Percentiles rank a stretch among this genome's conserved stretches.
phyloP scores from a whole-genome alignment of 2,888 invertebrate genomes.

The Harpagoxenus sublaevis region DNA sequence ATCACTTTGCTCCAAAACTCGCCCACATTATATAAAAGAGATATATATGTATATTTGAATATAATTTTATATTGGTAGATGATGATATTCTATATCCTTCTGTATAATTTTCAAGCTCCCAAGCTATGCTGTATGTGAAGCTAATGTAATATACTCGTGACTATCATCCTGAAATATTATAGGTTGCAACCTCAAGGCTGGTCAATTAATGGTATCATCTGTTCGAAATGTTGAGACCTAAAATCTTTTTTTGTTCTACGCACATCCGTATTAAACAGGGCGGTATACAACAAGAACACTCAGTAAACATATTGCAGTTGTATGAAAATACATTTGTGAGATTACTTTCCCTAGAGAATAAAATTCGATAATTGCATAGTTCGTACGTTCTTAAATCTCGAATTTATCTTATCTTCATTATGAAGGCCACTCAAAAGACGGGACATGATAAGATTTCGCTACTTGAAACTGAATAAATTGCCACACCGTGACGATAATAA shows the following conservation, averaged over 20 bases:
- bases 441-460: slow-evolving; percentile 65
- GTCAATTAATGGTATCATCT: slow-evolving; percentile 24
- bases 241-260: slow-evolving; percentile 25
- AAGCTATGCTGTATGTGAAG: slow-evolving; percentile 66
- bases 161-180: slow-evolving; percentile 50
- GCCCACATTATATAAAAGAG: slow-evolving; percentile 39
- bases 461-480: slow-evolving; percentile 51
- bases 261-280: slow-evolving; percentile 31
- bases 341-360: slow-evolving; percentile 59
- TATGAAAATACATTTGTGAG: slow-evolving; percentile 72
- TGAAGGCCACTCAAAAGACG: slow-evolving; percentile 74
- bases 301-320: slow-evolving; percentile 69
- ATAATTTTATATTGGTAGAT: slow-evolving; percentile 53
- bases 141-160: slow-evolving; percentile 67
- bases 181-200: slow-evolving; percentile 22
- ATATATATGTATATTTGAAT: slow-evolving; percentile 52
- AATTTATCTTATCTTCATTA: slow-evolving; percentile 69
- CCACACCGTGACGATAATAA: neutral
- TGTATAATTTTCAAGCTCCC: slow-evolving; percentile 59
- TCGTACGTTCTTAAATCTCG: slow-evolving; percentile 60
- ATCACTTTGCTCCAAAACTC: neutral
- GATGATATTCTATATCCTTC: slow-evolving; percentile 51
- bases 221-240: neutral
- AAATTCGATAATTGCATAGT: slow-evolving; percentile 67
- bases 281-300: slow-evolving; percentile 66